Evolutionary conservation across 1,140 invertebrate species (phyloP).

Genomic region (Calephelis virginiensis): DNA sequence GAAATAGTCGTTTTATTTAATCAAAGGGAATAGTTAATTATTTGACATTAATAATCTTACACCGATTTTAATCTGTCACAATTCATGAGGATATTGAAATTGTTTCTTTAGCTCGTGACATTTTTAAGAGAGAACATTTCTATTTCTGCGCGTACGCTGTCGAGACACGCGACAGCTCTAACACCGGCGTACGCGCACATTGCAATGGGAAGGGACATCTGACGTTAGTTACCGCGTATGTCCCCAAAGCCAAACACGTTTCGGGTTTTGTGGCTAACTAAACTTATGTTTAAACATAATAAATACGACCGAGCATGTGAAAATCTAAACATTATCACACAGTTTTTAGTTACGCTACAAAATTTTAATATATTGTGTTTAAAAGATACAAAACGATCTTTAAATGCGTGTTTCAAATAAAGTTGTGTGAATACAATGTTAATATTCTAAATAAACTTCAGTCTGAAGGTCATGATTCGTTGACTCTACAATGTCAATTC

Average conservation of each 20-base stretch:
- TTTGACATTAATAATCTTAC: neutral
- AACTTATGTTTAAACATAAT: neutral
- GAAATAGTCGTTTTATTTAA: no score
- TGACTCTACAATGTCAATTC: conserved; percentile 43
- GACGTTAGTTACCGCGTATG: conserved; percentile 56
- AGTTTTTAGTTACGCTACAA: neutral
- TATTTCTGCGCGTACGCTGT: conserved; percentile 62
- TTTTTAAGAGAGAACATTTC: conserved; percentile 45
- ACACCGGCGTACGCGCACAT: conserved; percentile 30
- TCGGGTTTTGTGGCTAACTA: neutral
- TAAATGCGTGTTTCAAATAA: neutral
- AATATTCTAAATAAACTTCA: conserved; percentile 32
- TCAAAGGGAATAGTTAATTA: neutral
- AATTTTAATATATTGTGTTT: neutral
- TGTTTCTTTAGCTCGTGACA: conserved; percentile 9
- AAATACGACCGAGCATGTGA: neutral
- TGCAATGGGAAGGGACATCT: conserved; percentile 35
- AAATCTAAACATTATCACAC: neutral
- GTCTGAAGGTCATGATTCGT: conserved; percentile 43
- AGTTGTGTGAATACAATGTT: neutral
- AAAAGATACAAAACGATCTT: neutral
- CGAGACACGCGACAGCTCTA: conserved; percentile 36
- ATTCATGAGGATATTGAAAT: conserved; percentile 11
- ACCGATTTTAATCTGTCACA: conserved; percentile 7
- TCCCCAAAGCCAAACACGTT: conserved; percentile 56